Evolutionary conservation across 2,888 invertebrate genomes (phyloP), one percentile per base, ranked within the genome.

Genomic region (Brachypalpus laphriformis): DNA sequence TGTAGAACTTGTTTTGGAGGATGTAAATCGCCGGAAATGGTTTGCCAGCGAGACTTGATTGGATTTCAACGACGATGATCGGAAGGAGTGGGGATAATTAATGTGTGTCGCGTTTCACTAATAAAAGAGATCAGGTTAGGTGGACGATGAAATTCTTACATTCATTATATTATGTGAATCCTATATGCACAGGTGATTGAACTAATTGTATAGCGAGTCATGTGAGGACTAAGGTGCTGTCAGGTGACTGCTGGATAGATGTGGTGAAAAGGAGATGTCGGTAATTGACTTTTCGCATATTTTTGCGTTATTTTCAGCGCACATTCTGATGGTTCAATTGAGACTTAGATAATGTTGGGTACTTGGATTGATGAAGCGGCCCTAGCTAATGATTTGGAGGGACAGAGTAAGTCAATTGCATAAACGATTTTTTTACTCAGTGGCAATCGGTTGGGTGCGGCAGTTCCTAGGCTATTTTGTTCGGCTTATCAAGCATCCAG

Each of bases 21-120:
- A 85, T 81, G 85, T 81, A 85, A 85, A 85, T 81, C 81, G 85
- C 85, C 85, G 85, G 85, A 85, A 85, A 81, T 75, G 75, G 81
- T 71, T 20, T 71, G 57, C 63, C 8, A 25, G 25, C 25, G 25
- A 34, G 25, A 63, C 63, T 70, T 75, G 83, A 85, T 85, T 80
- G 81, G 74, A 68, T 59, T 57, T 31, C 5, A 51, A 40, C 31
- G 7, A 40, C 7, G 49, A 40, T 22, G 7, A 40, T 59, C 57
- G 66, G 14, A 14, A 4, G 51, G 34, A 61, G 68, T 47, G 45
- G 75, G 75, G 75, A 75, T 75, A 82, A 82, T 82, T 82, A 75
- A 68, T 70, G 81, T 63, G 28, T 75, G 81, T 82, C 81, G 75
- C 74, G 68, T 63, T 47, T 63, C 40, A 49, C 40, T 70, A 75